A percentile compares a stretch with the other conserved stretches of the same genome.
phyloP scores from a whole-genome alignment of 2,797 vertebrate species.

The Acrossocheilus fasciatus region DNA sequence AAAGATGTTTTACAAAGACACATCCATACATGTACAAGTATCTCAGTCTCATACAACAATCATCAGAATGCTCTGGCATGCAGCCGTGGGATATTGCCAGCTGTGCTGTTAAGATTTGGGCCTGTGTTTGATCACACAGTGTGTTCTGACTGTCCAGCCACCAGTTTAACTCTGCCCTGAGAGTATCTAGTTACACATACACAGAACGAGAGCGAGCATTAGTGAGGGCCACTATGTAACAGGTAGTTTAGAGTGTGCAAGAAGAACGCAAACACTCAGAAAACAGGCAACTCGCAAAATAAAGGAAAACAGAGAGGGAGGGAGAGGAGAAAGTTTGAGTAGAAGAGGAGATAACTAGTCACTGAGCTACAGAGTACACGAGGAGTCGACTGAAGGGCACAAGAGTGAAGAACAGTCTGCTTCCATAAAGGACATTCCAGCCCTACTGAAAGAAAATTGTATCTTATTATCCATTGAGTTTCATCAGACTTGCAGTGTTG shows the following conservation, averaged over 20 bases:
- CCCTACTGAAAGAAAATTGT: conserved; percentile 46
- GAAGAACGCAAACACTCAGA: conserved; percentile 19
- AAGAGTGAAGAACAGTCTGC: conserved; percentile 53
- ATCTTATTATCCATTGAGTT: not conserved
- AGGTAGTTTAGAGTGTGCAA: not conserved
- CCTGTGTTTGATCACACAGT: conserved; percentile 12
- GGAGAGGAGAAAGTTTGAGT: conserved; percentile 8
- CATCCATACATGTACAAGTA: conserved; percentile 15
- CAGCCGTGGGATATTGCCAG: conserved; percentile 36
- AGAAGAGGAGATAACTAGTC: conserved; percentile 37
- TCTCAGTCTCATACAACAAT: conserved; percentile 1
- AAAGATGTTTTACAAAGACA: conserved; percentile 9
- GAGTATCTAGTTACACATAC: conserved; percentile 33
- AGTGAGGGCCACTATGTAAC: not conserved
- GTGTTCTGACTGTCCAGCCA: not conserved
- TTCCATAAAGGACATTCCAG: conserved; percentile 56
- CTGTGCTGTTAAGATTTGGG: conserved; percentile 34
- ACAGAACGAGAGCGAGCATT: conserved; percentile 13
- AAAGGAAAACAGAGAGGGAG: conserved; percentile 41
- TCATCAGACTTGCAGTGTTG: not conserved
- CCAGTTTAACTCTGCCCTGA: conserved; percentile 26
- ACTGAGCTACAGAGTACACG: conserved; percentile 66
- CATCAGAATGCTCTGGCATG: not conserved
- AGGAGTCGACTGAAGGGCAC: conserved; percentile 74
- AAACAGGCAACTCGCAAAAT: not conserved